Evolutionary conservation across 2,888 invertebrate genomes (phyloP).

Genomic region (Eristalis intricaria): DNA sequence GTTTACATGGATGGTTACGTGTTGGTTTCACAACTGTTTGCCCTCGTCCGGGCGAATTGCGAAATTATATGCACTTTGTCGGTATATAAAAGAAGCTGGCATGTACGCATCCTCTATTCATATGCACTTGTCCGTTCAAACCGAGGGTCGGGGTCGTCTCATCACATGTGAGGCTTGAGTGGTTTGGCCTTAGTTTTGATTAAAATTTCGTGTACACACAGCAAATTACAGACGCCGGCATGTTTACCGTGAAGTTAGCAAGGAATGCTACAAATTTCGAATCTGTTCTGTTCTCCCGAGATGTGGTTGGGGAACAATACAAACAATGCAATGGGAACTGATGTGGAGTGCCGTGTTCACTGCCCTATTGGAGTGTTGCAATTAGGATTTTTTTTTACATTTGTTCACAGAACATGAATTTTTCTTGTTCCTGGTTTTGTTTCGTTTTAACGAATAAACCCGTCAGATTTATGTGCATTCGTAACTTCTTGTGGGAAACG

Average conservation of each 20-base stretch:
- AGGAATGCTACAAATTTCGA: neutral
- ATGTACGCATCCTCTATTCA: no score
- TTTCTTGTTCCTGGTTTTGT: no score
- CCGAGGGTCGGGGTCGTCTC: neutral
- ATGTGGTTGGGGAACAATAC: neutral
- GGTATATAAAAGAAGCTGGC: neutral
- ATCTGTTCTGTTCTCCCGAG: neutral
- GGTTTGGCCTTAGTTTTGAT: neutral
- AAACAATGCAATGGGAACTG: neutral
- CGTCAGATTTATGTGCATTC: no score
- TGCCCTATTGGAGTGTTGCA: no score
- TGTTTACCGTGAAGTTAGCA: neutral
- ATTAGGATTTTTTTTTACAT: no score
- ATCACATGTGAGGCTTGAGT: neutral
- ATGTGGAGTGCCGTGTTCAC: no score
- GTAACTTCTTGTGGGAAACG: no score
- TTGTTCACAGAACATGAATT: no score
- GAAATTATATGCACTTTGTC: neutral
- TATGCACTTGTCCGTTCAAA: neutral
- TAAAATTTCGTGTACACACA: conserved; percentile 37
- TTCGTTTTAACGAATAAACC: no score
- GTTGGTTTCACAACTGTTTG: neutral
- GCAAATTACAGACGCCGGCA: neutral
- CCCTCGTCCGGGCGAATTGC: neutral
- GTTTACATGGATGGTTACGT: neutral